Conservation (phyloP, 92 coral and sea anemone species). For the Zoanthus gigantus region DNA sequence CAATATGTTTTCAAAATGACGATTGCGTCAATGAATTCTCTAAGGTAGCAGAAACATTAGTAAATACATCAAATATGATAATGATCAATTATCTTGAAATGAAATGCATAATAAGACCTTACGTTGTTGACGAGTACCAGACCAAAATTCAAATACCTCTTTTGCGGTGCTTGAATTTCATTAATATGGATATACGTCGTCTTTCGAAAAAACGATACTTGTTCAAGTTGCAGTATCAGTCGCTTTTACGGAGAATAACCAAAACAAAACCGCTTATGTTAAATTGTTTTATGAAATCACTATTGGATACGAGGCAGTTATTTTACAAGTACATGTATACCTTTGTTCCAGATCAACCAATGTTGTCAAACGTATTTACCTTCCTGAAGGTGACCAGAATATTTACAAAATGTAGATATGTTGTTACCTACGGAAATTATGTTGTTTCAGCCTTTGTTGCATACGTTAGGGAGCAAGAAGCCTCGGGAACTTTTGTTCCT, state of each 20-base stretch:
- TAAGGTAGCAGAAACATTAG: background rate
- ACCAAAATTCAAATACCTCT: too few relatives aligned
- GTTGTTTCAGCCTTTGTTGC: constrained; percentile 2
- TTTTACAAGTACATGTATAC: constrained; percentile 17
- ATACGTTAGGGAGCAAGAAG: constrained; percentile 21
- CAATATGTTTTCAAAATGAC: background rate
- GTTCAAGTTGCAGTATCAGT: background rate
- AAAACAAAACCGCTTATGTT: background rate
- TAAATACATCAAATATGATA: background rate
- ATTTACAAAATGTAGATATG: constrained; percentile 6
- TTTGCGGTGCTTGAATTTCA: too few relatives aligned
- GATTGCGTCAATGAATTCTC: background rate
- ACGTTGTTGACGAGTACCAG: too few relatives aligned
- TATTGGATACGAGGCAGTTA: background rate
- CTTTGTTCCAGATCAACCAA: background rate
- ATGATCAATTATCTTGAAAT: background rate
- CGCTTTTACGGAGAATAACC: background rate
- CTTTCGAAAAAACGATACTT: too few relatives aligned
- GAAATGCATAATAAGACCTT: too few relatives aligned
- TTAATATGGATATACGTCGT: too few relatives aligned
- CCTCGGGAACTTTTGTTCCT: background rate
- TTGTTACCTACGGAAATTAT: background rate
- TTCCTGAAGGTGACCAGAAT: background rate
- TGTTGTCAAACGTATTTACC: background rate
- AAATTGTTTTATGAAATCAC: background rate